Evolutionary conservation across 2,797 vertebrate genomes (phyloP).

Genomic region (Parauchenoglanis ngamensis): DNA sequence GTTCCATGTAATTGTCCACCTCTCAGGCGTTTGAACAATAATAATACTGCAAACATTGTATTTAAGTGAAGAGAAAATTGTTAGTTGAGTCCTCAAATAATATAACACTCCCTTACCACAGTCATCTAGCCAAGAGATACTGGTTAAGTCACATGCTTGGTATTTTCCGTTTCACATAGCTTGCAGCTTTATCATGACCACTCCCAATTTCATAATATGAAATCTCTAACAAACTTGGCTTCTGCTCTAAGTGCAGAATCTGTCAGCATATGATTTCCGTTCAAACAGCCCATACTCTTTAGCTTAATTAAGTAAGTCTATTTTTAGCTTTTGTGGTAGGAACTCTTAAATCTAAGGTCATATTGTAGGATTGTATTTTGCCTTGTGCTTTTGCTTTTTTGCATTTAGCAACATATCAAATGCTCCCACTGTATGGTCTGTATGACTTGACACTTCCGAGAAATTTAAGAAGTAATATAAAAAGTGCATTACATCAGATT

Average conservation of each 20-base stretch:
- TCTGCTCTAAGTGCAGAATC: conserved; percentile 60
- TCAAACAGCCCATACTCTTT: conserved; percentile 53
- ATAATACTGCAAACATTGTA: conserved; percentile 73
- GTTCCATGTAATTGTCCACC: conserved; percentile 68
- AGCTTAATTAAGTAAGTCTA: conserved; percentile 59
- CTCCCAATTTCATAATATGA: conserved; percentile 78
- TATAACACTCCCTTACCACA: conserved; percentile 77
- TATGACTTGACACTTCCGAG: background rate
- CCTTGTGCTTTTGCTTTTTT: background rate
- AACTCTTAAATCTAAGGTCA: background rate
- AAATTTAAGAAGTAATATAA: background rate
- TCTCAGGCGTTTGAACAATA: conserved; percentile 69
- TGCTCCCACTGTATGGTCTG: background rate
- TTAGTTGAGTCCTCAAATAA: conserved; percentile 78
- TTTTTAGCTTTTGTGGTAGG: conserved; percentile 61
- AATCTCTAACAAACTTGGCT: conserved; percentile 69
- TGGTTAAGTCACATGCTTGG: conserved; percentile 72
- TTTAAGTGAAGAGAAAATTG: conserved; percentile 78
- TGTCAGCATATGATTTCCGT: conserved; percentile 74
- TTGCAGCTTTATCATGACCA: conserved; percentile 72
- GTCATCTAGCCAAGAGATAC: conserved; percentile 74
- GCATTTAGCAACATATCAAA: background rate
- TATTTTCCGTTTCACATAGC: conserved; percentile 69
- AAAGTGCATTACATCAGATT: background rate
- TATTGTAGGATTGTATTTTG: background rate